These are phyloP conservation scores for Cordilura impudica DNA, from an alignment of 2,888 invertebrate species.

Conservation along the genomic window DNA sequence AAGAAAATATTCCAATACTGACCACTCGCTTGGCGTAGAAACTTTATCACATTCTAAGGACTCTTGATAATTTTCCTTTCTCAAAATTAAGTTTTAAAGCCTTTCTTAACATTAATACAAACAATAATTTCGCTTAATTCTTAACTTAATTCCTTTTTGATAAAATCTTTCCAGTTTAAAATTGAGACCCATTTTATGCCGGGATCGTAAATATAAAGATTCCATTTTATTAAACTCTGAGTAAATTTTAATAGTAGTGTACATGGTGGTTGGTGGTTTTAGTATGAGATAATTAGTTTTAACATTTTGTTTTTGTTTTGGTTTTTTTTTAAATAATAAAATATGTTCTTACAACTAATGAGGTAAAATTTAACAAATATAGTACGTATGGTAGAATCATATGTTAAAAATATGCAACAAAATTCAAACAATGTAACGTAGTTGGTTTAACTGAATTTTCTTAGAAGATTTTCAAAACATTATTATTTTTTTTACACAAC, in stretches of 20 bases:
- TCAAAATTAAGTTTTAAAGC: not conserved
- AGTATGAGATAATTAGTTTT: conserved; percentile 22
- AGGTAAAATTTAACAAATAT: conserved; percentile 52
- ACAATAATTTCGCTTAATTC: not conserved
- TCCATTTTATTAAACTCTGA: not conserved
- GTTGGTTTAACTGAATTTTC: too few relatives aligned
- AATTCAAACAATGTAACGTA: not conserved
- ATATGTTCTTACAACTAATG: conserved; percentile 36
- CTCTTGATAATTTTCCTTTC: too few relatives aligned
- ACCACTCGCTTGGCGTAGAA: too few relatives aligned
- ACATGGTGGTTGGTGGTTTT: conserved; percentile 25
- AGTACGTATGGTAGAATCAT: conserved; percentile 30
- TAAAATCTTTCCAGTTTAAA: not conserved
- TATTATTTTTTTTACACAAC: too few relatives aligned
- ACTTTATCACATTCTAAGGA: too few relatives aligned
- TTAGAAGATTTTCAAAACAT: too few relatives aligned
- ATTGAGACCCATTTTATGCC: not conserved
- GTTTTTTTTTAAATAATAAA: conserved; percentile 14
- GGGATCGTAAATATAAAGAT: not conserved
- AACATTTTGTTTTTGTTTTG: conserved; percentile 6
- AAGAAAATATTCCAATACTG: too few relatives aligned
- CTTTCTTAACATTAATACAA: not conserved
- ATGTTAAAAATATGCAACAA: too few relatives aligned
- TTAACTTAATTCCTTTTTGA: not conserved
- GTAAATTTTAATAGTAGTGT: not conserved